Conservation (phyloP, 1,140 invertebrate genomes). For the Bombus haemorrhoidalis region DNA sequence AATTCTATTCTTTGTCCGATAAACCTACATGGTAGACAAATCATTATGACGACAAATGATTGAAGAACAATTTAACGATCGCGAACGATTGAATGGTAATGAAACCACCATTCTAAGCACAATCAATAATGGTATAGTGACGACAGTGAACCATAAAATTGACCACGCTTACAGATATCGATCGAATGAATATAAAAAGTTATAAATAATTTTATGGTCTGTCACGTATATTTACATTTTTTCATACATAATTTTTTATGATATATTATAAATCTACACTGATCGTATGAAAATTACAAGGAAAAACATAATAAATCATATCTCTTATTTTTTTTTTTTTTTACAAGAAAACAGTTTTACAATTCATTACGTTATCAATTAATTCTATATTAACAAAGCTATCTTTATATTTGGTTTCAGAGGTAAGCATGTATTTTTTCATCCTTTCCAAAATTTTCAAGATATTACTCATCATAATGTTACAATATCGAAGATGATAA, state of each 20-base stretch:
- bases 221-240: not conserved
- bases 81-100: constrained; percentile 29
- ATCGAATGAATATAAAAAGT: not conserved
- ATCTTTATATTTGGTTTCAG: too few relatives aligned
- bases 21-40: not conserved
- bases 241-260: not conserved
- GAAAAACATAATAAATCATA: not conserved
- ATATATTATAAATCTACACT: not conserved
- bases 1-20: not conserved
- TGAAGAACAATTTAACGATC: constrained; percentile 17
- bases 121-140: constrained; percentile 1
- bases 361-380: not conserved
- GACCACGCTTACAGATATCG: not conserved
- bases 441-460: too few relatives aligned
- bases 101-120: not conserved
- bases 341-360: not conserved
- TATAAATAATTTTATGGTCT: not conserved
- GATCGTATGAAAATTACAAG: not conserved
- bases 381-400: not conserved
- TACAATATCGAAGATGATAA: too few relatives aligned
- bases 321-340: too few relatives aligned
- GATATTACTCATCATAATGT: too few relatives aligned
- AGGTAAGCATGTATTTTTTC: too few relatives aligned
- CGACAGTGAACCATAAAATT: constrained; percentile 20
- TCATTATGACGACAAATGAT: constrained; percentile 11